Evolutionary conservation across 1,140 invertebrate genomes (phyloP).

Genomic region (Lerema accius): DNA sequence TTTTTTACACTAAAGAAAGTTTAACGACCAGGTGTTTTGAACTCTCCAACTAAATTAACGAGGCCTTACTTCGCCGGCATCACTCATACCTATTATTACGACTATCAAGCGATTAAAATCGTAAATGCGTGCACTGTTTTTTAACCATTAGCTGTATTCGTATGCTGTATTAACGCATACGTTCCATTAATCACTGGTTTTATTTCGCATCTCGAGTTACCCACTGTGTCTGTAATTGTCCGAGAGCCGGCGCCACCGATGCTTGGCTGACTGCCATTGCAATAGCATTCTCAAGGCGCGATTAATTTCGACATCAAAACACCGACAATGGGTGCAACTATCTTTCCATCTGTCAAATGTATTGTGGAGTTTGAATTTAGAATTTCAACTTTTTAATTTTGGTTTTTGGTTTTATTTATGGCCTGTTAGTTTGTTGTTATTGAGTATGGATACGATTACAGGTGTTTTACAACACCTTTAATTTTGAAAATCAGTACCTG

Average conservation of each 20-base stretch:
- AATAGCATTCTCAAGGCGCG: conserved; percentile 38
- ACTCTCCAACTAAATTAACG: conserved; percentile 3
- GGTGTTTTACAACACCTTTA: too few relatives aligned
- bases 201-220: conserved; percentile 61
- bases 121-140: conserved; percentile 45
- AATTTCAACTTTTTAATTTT: too few relatives aligned
- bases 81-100: conserved; percentile 16
- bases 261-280: conserved; percentile 67
- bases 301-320: conserved; percentile 51
- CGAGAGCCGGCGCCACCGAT: conserved; percentile 61
- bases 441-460: too few relatives aligned
- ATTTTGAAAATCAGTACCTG: too few relatives aligned
- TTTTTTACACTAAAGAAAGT: too few relatives aligned
- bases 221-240: conserved; percentile 61
- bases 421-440: too few relatives aligned
- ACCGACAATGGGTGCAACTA: conserved; percentile 45
- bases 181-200: conserved; percentile 63
- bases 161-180: conserved; percentile 47
- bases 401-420: too few relatives aligned
- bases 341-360: conserved; percentile 33
- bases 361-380: neutral
- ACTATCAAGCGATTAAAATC: conserved; percentile 30
- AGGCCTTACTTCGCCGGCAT: conserved; percentile 14
- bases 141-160: conserved; percentile 36
- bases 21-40: too few relatives aligned